Base-by-base conservation (phyloP, 1,140 invertebrate genomes). In the Cotesia typhae region DNA sequence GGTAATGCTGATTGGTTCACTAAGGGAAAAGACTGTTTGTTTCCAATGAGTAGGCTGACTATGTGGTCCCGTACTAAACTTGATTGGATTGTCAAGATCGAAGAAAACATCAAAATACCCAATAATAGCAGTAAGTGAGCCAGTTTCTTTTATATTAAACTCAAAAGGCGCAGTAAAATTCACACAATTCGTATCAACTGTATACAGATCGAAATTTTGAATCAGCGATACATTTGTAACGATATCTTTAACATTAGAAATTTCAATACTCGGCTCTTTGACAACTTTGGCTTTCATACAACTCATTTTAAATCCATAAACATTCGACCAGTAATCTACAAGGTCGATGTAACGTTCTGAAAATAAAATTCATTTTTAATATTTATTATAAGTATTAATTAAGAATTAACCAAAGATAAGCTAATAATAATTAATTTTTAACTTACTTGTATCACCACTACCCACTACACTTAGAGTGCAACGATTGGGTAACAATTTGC, bases 291-390 rank as follows among this genome's bases (percentile, higher is more conserved):
- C 90, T 80, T 95, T 94, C 90, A 99, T 95, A 77, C 93, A 95
- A 73, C 92, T 93, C 98, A 99, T 99, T 87, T 97, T 95, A 82
- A 96, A 98, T 0, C 96, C 97, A 82, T 99, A 99, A 0, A 99
- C 97, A 88, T 97, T 91, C 14, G 96, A 93, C 98, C 98, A 99
- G 86, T 96, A 98, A 83, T 90, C 90, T 1, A 96, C 90, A 35
- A 93, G 84, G 67, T 92, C 90, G 41, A 91, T 88, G 78, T 96
- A 92, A 51, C 92, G 89, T 51, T 91, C 91, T 87, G 75, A 61
- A 88, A 87, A 38, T 20, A 73, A 53, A 41, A 65, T 52, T 47
- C 65, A 63, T 71, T 55, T 51, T 65, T 47, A 6, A 20, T 72
- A 59, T 4, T 10, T 17, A 7, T 35, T 6, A 20, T 14, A 20